Conservation (phyloP, 2,113 vertebrate genomes). For the Chamaea fasciata region DNA sequence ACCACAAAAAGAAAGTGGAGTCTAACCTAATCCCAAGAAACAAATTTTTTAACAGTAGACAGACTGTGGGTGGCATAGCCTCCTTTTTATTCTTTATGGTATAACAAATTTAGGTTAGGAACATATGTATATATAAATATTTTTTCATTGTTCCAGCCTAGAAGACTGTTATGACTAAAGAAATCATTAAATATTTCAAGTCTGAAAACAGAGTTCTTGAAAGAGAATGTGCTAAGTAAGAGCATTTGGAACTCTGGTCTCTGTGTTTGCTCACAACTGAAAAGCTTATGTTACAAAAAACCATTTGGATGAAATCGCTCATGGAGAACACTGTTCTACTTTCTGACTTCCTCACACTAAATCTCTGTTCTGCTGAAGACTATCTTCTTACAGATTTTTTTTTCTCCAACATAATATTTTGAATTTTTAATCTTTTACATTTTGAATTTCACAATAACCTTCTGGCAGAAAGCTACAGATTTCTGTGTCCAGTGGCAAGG, state of each 20-base stretch:
- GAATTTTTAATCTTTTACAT: background rate
- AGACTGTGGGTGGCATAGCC: background rate
- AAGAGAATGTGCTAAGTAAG: background rate
- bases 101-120: background rate
- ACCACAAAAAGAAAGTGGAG: background rate
- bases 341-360: background rate
- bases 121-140: background rate
- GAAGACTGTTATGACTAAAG: background rate
- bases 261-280: background rate
- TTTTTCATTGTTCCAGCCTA: background rate
- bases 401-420: background rate
- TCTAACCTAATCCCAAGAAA: background rate
- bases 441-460: background rate
- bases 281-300: background rate
- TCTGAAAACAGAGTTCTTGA: background rate
- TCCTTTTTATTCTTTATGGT: background rate
- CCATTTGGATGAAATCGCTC: background rate
- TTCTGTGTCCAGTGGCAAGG: background rate
- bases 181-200: background rate
- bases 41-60: background rate
- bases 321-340: background rate
- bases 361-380: background rate
- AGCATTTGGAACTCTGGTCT: background rate
- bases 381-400: background rate
- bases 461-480: background rate